Conservation (phyloP, 2,797 vertebrate genomes). For the Sorex maritimensis region DNA sequence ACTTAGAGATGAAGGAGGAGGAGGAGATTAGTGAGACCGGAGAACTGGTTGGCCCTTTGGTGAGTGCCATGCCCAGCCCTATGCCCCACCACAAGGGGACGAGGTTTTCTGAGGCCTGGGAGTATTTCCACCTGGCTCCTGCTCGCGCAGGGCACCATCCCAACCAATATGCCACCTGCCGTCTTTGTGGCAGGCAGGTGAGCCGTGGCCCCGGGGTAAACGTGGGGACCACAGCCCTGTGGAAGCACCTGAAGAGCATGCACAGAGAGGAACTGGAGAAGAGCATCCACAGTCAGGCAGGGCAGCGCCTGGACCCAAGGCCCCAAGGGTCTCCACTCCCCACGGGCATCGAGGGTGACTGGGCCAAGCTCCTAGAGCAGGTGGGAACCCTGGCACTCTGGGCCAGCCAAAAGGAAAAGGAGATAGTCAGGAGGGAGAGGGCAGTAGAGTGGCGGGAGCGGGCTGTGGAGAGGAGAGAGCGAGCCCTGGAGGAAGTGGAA, state of each 20-base stretch:
- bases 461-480: conserved; percentile 52
- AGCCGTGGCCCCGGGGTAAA: conserved; percentile 47
- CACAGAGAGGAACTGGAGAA: conserved; percentile 72
- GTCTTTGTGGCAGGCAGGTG: conserved; percentile 68
- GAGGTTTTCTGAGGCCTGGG: conserved; percentile 53
- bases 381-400: conserved; percentile 5
- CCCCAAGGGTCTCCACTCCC: background rate
- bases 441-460: conserved; percentile 52
- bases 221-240: conserved; percentile 34
- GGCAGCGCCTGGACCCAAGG: background rate
- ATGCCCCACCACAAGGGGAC: conserved; percentile 9
- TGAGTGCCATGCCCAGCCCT: background rate
- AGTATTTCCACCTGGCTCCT: conserved; percentile 57
- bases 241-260: conserved; percentile 76
- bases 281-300: background rate
- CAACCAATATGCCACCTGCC: conserved; percentile 32
- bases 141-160: background rate
- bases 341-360: background rate
- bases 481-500: conserved; percentile 30
- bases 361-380: conserved; percentile 65
- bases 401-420: conserved; percentile 72
- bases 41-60: background rate
- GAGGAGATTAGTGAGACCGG: background rate
- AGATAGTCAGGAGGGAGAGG: conserved; percentile 64
- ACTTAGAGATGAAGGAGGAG: conserved; percentile 55